A percentile compares a stretch with the other conserved stretches of the same genome.
Evolutionary conservation across 2,113 vertebrate species (phyloP).

Genomic region (Istiophorus platypterus): DNA sequence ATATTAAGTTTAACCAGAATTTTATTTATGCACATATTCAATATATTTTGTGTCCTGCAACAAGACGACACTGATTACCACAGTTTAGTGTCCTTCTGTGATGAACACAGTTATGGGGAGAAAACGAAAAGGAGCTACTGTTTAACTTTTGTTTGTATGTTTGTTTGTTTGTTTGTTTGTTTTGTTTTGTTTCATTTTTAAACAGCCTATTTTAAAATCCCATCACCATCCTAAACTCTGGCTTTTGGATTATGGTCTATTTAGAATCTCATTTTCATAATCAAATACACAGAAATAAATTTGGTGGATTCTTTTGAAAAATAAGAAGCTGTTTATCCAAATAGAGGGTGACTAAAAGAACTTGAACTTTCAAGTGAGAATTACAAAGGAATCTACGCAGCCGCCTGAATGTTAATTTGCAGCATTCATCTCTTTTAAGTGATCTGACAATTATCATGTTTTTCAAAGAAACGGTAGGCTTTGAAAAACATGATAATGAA

Average conservation of each 20-base stretch:
- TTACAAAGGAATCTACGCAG: slow-evolving; percentile 33
- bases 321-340: slow-evolving; percentile 8
- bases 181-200: too few species aligned
- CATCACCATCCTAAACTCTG: neutral
- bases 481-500: slow-evolving; percentile 43
- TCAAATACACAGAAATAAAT: slow-evolving; percentile 26
- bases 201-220: neutral
- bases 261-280: slow-evolving; percentile 17
- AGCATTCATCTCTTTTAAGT: slow-evolving; percentile 47
- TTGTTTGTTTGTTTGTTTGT: too few species aligned
- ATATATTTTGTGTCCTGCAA: neutral
- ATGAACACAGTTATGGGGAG: neutral
- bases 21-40: neutral
- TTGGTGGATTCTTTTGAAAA: neutral
- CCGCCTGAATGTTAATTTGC: slow-evolving; percentile 38
- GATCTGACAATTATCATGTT: slow-evolving; percentile 30
- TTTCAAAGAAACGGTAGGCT: slow-evolving; percentile 31
- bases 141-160: neutral
- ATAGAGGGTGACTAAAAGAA: slow-evolving; percentile 23
- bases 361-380: slow-evolving; percentile 32
- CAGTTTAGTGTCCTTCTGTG: neutral
- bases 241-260: neutral
- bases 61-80: neutral
- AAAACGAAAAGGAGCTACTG: neutral
- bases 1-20: neutral